Evolutionary conservation across 2,888 invertebrate genomes (phyloP), one percentile per base, ranked within the genome.

Genomic region (Scrobipalpa atriplicella): DNA sequence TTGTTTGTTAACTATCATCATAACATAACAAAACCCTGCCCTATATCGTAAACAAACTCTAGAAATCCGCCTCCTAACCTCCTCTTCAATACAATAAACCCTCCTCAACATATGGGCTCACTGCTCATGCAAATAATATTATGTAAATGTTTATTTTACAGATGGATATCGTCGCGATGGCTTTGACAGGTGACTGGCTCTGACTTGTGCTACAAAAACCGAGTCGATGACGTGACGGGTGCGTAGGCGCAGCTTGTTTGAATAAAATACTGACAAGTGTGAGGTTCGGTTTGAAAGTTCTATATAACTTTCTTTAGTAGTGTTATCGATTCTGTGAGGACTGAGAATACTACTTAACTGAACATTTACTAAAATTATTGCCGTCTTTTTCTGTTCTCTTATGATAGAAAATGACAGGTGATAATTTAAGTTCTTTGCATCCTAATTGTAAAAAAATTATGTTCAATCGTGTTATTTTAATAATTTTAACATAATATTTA

Each of bases 101-200:
- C 19, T 8, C 16, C 38, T 38, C 10, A 16, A 39, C 18, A 41
- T 11, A 61, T 61, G 61, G 1, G 13, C 38, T 61, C 19, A 61
- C 41, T 1, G 6, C 38, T 61, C 19, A 61, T 61, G 39, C 61
- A 38, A 51, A 63, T 63, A 18, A 1, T 38, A 52, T 36, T 63
- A 63, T 63, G 51, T 63, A 63, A 63, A 63, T 63, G 47, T 63
- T 63, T 52, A 51, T 63, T 63, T 63, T 63, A 36, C 19, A n/a
- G 63, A 52, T 38, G 16, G 38, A 29, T 58, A 58, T 63, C 63
- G 16, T 10, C 16, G 10, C 62, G 52, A 52, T 52, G 63, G n/a
- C 18, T n/a, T 18, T 63, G 63, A 63, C 63, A 63, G 52, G 63
- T 63, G 63, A 63, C 16, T n/a, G 51, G 51, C 11, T 13, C 9